Percentiles rank a stretch among this genome's conserved stretches.
These are phyloP conservation scores for Coptodon bakossiorum DNA, from an alignment of 2,113 vertebrate species.

Conservation along the genomic window DNA sequence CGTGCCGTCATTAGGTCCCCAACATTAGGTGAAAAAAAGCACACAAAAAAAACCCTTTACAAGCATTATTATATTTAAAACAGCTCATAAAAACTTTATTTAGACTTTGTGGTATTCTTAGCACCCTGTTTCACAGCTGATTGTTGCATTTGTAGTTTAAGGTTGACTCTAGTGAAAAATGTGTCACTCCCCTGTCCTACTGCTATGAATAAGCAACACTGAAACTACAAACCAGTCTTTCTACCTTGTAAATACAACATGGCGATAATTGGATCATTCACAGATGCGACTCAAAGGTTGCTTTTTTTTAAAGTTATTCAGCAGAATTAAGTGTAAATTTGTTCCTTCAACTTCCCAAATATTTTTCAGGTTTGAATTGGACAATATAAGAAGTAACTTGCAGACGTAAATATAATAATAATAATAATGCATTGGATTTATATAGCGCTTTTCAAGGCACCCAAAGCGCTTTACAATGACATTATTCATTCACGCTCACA, in stretches of 20 bases:
- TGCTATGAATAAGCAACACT: neutral
- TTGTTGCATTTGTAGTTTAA: neutral
- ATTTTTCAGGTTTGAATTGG: neutral
- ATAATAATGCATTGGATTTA: no score
- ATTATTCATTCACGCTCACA: no score
- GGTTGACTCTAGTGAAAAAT: neutral
- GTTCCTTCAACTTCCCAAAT: neutral
- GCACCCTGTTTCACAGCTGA: neutral
- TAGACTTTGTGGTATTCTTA: neutral
- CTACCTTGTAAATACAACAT: neutral
- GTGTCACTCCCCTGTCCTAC: neutral
- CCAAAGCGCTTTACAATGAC: no score
- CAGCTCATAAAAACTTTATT: neutral
- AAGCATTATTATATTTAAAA: neutral
- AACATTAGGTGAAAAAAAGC: neutral
- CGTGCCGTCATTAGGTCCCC: neutral
- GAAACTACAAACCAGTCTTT: neutral
- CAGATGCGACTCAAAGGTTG: neutral
- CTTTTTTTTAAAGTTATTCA: neutral
- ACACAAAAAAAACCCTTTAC: neutral
- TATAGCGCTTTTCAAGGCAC: no score
- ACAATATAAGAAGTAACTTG: neutral
- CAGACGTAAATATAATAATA: accelerated
- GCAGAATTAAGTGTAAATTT: neutral
- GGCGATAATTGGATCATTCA: accelerated